Evolutionary conservation across 2,113 vertebrate species (phyloP).

Genomic region (Gopherus flavomarginatus): DNA sequence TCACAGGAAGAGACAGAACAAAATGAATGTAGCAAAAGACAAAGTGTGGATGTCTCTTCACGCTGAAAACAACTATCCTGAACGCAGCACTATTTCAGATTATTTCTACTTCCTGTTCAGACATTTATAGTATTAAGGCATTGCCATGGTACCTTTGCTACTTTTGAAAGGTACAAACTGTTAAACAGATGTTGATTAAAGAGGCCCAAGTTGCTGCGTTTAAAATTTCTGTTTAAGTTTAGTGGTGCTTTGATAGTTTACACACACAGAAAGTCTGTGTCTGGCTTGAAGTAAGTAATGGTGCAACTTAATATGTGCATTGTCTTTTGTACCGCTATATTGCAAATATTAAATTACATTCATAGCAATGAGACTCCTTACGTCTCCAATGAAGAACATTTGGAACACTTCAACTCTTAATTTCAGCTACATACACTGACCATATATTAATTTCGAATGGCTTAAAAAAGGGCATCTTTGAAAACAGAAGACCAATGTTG

Average conservation of each 20-base stretch:
- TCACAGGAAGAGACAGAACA: conserved; percentile 6
- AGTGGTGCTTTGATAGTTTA: conserved; percentile 73
- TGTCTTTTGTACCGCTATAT: conserved; percentile 55
- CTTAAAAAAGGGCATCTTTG: conserved; percentile 47
- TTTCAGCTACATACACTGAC: conserved; percentile 34
- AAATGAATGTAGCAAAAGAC: background rate
- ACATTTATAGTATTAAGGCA: conserved; percentile 27
- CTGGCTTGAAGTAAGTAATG: conserved; percentile 48
- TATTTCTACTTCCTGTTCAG: conserved; percentile 8
- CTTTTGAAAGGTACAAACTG: conserved; percentile 46
- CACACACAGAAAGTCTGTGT: conserved; percentile 40
- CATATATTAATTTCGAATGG: conserved; percentile 55
- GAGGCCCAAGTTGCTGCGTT: conserved; percentile 42
- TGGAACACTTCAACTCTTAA: conserved; percentile 54
- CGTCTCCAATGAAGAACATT: conserved; percentile 51
- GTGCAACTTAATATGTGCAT: conserved; percentile 61
- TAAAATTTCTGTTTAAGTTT: conserved; percentile 64
- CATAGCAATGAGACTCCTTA: conserved; percentile 6
- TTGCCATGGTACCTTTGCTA: conserved; percentile 33
- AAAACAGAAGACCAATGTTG: conserved; percentile 10
- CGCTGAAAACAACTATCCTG: background rate
- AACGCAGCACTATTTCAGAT: background rate
- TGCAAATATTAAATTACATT: conserved; percentile 57
- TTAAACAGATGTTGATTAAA: conserved; percentile 76
- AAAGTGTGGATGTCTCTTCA: background rate